Conservation (phyloP, 2,113 vertebrate species). For the Neolamprologus kungweensis region DNA sequence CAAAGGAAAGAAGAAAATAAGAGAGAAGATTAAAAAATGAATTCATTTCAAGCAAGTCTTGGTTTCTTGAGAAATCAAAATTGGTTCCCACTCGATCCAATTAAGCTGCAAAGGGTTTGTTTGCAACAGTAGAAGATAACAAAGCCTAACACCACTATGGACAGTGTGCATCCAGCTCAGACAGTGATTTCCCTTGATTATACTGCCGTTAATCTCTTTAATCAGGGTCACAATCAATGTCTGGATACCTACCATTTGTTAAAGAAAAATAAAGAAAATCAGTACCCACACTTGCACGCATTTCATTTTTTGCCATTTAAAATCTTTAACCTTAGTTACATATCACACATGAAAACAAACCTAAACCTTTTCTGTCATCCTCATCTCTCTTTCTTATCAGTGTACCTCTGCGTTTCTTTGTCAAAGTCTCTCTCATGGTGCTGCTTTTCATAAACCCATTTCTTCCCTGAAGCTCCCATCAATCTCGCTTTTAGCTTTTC, state of each 20-base stretch:
- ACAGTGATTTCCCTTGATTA: neutral
- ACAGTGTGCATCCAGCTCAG: neutral
- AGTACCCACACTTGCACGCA: neutral
- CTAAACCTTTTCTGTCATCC: neutral
- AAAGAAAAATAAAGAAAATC: neutral
- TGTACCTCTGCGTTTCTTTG: neutral
- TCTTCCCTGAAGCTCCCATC: neutral
- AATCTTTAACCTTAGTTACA: slow-evolving; percentile 11
- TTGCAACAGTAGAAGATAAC: neutral
- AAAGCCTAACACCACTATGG: neutral
- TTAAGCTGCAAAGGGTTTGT: neutral
- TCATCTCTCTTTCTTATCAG: neutral
- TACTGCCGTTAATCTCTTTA: neutral
- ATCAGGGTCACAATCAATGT: neutral
- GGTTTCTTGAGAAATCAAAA: neutral
- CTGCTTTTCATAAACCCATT: slow-evolving; percentile 33
- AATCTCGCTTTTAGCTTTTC: slow-evolving; percentile 27
- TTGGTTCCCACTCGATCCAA: neutral
- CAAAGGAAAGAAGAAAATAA: neutral
- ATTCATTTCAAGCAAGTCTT: neutral
- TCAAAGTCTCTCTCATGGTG: slow-evolving; percentile 3
- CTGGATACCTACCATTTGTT: neutral
- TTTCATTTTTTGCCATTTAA: neutral
- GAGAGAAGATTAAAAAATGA: neutral
- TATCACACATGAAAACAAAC: neutral